Evolutionary conservation across 2,797 vertebrate species (phyloP).

Genomic region (Gastrophryne carolinensis): DNA sequence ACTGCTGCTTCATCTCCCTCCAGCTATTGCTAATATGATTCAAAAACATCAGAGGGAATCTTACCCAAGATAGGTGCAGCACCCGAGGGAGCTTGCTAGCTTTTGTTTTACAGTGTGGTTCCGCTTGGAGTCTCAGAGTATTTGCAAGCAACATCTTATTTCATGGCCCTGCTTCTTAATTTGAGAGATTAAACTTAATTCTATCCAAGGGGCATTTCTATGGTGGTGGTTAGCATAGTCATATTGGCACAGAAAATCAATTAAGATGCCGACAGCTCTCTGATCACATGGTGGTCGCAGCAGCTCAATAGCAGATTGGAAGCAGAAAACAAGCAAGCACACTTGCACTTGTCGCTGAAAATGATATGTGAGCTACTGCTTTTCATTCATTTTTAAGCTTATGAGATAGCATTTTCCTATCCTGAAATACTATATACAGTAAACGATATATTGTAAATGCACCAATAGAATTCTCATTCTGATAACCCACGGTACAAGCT

Average conservation of each 20-base stretch:
- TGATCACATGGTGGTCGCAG: slow-evolving; percentile 23
- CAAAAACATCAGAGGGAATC: slow-evolving; percentile 77
- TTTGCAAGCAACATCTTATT: slow-evolving; percentile 80
- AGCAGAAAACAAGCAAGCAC: slow-evolving; percentile 13
- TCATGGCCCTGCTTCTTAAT: slow-evolving; percentile 78
- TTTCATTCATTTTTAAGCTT: too few species aligned
- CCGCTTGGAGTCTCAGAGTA: slow-evolving; percentile 73
- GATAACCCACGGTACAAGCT: too few species aligned
- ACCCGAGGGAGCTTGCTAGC: slow-evolving; percentile 68
- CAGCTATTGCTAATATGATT: slow-evolving; percentile 77
- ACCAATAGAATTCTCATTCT: too few species aligned
- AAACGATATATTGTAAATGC: too few species aligned
- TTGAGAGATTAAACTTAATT: slow-evolving; percentile 78
- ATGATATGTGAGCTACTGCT: too few species aligned
- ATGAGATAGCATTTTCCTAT: too few species aligned
- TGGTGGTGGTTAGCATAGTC: slow-evolving; percentile 69
- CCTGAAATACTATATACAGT: too few species aligned
- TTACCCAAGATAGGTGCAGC: slow-evolving; percentile 74
- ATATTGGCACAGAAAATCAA: slow-evolving; percentile 77
- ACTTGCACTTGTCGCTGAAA: too few species aligned
- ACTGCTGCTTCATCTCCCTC: slow-evolving; percentile 72
- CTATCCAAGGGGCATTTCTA: slow-evolving; percentile 73
- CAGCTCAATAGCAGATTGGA: slow-evolving; percentile 2
- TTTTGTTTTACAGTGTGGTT: slow-evolving; percentile 75
- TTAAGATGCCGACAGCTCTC: slow-evolving; percentile 48